Conservation (phyloP, 1,140 invertebrate species). For the Pachyrhynchus sulphureomaculatus region DNA sequence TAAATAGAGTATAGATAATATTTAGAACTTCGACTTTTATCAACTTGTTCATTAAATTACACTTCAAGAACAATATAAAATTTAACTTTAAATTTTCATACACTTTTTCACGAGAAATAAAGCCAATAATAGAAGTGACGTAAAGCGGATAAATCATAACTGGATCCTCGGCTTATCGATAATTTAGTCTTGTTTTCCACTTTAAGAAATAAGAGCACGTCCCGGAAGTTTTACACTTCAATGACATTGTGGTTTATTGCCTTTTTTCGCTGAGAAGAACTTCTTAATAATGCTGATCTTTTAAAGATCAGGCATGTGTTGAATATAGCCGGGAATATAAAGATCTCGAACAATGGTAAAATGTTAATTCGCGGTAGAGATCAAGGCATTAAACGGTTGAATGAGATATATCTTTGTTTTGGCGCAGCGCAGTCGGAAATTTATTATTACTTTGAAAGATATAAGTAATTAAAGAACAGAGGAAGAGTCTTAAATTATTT, state of each 20-base stretch:
- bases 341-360: slow-evolving; percentile 35
- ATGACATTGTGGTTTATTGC: slow-evolving; percentile 43
- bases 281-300: slow-evolving; percentile 41
- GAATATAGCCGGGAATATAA: slow-evolving; percentile 40
- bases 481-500: neutral
- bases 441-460: slow-evolving; percentile 1
- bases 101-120: too few species aligned
- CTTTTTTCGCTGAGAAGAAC: slow-evolving; percentile 31
- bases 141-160: too few species aligned
- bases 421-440: slow-evolving; percentile 1
- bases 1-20: too few species aligned
- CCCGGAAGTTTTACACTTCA: slow-evolving; percentile 39
- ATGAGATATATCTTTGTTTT: slow-evolving; percentile 39
- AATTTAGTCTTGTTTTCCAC: slow-evolving; percentile 35
- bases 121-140: too few species aligned
- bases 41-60: too few species aligned
- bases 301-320: slow-evolving; percentile 43
- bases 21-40: too few species aligned
- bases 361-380: slow-evolving; percentile 37
- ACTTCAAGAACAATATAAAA: too few species aligned
- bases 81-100: too few species aligned
- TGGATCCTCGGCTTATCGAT: slow-evolving; percentile 31
- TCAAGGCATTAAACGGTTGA: slow-evolving; percentile 42
- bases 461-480: too few species aligned
- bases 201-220: slow-evolving; percentile 39